Evolutionary conservation across 92 coral and sea anemone species (phyloP).

Genomic region (Isaurus tuberculatus): DNA sequence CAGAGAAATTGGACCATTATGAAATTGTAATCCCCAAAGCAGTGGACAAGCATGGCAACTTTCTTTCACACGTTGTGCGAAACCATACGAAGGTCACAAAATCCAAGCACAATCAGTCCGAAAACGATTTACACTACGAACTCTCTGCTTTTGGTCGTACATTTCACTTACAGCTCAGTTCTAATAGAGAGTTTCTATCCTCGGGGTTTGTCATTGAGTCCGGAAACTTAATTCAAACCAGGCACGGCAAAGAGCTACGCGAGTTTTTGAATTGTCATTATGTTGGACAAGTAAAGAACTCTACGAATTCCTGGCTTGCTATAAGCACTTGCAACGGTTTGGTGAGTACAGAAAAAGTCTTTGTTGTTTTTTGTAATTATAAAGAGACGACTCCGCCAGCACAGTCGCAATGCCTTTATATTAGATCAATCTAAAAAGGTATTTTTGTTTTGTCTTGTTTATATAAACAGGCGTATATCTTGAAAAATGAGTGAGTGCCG

Average conservation of each 20-base stretch:
- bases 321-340: slow-evolving; percentile 90
- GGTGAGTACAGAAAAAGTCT: slow-evolving; percentile 65
- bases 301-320: slow-evolving; percentile 76
- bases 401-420: slow-evolving; percentile 7
- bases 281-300: slow-evolving; percentile 80
- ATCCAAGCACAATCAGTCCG: slow-evolving; percentile 21
- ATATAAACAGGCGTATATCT: slow-evolving; percentile 10
- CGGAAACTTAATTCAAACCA: slow-evolving; percentile 50
- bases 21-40: slow-evolving; percentile 68
- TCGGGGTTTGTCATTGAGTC: slow-evolving; percentile 80
- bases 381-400: slow-evolving; percentile 27
- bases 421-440: slow-evolving; percentile 19
- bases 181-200: slow-evolving; percentile 62
- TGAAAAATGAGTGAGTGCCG: not conserved
- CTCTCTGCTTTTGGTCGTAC: slow-evolving; percentile 73
- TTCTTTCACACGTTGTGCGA: slow-evolving; percentile 74
- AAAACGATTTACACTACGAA: slow-evolving; percentile 65
- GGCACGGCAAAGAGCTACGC: slow-evolving; percentile 51
- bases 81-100: not conserved
- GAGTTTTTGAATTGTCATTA: slow-evolving; percentile 78
- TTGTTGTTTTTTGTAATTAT: slow-evolving; percentile 18
- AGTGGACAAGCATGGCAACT: slow-evolving; percentile 74
- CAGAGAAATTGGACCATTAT: slow-evolving; percentile 36
- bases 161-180: slow-evolving; percentile 73
- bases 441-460: slow-evolving; percentile 33